Percentiles rank a stretch among this genome's conserved stretches.
These are phyloP conservation scores for Leptoclinus maculatus DNA, from an alignment of 2,797 vertebrate species.

Conservation along the genomic window DNA sequence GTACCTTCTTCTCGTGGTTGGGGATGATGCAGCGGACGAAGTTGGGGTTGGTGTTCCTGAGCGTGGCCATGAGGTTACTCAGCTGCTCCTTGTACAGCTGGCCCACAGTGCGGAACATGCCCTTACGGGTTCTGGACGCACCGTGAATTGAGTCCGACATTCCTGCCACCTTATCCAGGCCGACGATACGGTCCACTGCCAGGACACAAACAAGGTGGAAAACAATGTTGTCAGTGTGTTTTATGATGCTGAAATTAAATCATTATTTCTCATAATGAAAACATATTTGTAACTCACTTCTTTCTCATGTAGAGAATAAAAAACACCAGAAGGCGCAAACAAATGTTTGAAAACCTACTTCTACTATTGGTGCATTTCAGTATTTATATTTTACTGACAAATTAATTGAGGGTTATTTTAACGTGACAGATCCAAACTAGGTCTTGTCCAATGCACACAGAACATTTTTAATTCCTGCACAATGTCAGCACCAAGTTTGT, in stretches of 20 bases:
- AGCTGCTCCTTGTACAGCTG: conserved; percentile 99
- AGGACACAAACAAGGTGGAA: not conserved
- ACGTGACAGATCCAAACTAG: not conserved
- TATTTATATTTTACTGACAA: not conserved
- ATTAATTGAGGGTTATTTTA: not conserved
- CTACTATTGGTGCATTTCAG: not conserved
- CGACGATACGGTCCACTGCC: conserved; percentile 96
- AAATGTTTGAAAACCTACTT: not conserved
- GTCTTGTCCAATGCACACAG: not conserved
- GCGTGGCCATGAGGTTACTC: conserved; percentile 95
- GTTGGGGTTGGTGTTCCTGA: conserved; percentile 98
- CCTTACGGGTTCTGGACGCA: conserved; percentile 94
- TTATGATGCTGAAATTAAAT: not conserved
- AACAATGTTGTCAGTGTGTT: not conserved
- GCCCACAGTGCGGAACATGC: conserved; percentile 97
- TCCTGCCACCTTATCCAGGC: conserved; percentile 96
- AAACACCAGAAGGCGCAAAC: not conserved
- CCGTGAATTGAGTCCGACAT: conserved; percentile 92
- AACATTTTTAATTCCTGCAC: not conserved
- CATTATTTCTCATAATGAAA: not conserved
- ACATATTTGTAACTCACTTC: not conserved
- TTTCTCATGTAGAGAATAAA: not conserved
- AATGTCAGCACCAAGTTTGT: not conserved
- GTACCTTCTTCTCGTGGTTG: conserved; percentile 98
- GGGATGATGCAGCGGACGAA: conserved; percentile 99